phyloP scores from a whole-genome alignment of 2,888 invertebrate species.

The Gastracanthus pulcherrimus region DNA sequence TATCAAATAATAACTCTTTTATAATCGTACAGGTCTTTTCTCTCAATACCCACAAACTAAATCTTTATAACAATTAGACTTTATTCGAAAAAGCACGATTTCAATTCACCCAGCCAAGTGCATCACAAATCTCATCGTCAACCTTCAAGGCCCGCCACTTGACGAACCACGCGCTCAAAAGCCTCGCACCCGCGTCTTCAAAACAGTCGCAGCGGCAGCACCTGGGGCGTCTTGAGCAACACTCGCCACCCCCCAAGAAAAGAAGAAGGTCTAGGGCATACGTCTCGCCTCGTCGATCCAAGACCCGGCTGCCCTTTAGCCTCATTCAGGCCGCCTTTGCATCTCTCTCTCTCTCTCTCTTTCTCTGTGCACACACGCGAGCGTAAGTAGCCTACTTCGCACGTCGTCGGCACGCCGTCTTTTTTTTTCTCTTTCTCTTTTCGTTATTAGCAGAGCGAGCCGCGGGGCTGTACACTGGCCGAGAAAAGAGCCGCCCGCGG shows the following conservation, averaged over 20 bases:
- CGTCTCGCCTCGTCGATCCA: not conserved
- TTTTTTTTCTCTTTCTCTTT: too few relatives aligned
- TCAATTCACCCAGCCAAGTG: not conserved
- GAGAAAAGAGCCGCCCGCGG: not conserved
- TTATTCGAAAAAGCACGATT: not conserved
- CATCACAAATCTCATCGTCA: not conserved
- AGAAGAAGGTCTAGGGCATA: constrained; percentile 34
- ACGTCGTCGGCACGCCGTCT: not conserved
- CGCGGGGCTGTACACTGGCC: too few relatives aligned
- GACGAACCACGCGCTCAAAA: not conserved
- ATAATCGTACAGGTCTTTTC: too few relatives aligned
- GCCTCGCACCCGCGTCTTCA: not conserved
- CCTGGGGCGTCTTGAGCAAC: too few relatives aligned
- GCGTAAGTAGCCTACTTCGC: not conserved
- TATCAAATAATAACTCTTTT: too few relatives aligned
- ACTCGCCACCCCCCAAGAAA: too few relatives aligned
- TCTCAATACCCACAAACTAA: too few relatives aligned
- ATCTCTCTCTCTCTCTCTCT: not conserved
- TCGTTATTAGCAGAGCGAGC: not conserved
- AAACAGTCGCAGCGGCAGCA: not conserved
- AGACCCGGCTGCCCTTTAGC: not conserved
- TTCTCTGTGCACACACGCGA: not conserved
- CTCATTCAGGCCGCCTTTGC: not conserved
- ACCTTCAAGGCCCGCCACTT: not conserved
- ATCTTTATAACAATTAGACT: not conserved